A percentile compares a stretch with the other conserved stretches of the same genome.
phyloP scores from a whole-genome alignment of 2,113 vertebrate genomes.

The Leucoraja erinaceus region DNA sequence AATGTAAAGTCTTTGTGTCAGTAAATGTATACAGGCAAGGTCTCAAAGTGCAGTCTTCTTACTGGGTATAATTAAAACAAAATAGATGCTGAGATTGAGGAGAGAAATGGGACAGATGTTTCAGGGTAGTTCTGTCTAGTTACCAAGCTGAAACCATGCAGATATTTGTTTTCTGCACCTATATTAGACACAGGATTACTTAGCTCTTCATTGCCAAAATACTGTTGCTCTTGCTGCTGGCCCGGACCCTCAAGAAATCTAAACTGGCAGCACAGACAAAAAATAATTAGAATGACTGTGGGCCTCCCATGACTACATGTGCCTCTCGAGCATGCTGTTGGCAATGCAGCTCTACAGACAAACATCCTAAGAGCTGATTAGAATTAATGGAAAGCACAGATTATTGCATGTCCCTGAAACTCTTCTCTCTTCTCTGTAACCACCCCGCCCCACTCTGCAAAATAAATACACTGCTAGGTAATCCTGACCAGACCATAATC shows the following conservation, averaged over 20 bases:
- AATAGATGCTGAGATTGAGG: too few relatives aligned
- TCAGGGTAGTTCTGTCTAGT: background rate
- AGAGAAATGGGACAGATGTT: background rate
- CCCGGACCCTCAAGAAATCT: background rate
- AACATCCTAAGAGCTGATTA: background rate
- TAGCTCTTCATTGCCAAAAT: background rate
- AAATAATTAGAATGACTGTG: background rate
- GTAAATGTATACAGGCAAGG: background rate
- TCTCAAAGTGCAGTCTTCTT: background rate
- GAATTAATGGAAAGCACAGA: background rate
- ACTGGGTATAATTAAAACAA: background rate
- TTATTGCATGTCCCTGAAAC: background rate
- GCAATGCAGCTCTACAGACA: background rate
- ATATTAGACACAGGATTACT: background rate
- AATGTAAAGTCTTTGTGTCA: background rate
- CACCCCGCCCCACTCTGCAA: background rate
- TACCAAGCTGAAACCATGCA: background rate
- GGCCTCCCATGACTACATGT: background rate
- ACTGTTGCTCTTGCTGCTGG: background rate
- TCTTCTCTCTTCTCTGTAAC: background rate
- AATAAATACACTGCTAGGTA: background rate
- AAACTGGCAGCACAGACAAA: background rate
- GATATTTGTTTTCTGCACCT: background rate
- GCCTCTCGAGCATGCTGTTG: background rate
- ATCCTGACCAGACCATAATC: background rate